Evolutionary conservation across 2,113 vertebrate species (phyloP).

Genomic region (Charina bottae): DNA sequence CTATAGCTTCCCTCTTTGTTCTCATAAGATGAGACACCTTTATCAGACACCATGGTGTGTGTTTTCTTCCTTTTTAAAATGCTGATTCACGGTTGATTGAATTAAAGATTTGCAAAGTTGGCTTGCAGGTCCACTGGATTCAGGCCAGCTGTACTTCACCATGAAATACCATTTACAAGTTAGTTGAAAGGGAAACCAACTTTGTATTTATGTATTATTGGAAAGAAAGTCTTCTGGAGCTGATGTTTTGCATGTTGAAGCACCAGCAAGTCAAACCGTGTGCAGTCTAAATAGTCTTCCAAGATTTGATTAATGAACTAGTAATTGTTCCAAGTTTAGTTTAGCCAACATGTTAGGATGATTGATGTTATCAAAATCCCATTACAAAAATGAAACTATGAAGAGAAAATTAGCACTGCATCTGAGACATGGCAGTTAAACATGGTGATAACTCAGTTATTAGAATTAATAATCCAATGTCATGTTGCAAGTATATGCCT

Average conservation of each 20-base stretch:
- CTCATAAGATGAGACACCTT: neutral
- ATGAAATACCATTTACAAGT: neutral
- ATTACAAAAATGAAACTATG: slow-evolving; percentile 55
- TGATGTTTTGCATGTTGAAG: neutral
- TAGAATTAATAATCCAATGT: slow-evolving; percentile 58
- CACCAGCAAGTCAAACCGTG: neutral
- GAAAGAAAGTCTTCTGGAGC: fast-evolving
- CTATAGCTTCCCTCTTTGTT: neutral
- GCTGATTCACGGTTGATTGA: slow-evolving; percentile 2
- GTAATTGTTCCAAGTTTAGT: slow-evolving; percentile 53
- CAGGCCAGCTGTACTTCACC: neutral
- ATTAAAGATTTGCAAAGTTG: neutral
- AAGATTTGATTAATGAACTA: slow-evolving; percentile 63
- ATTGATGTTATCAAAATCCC: slow-evolving; percentile 64
- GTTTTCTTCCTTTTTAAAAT: neutral
- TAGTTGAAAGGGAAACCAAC: neutral
- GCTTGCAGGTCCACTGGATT: neutral
- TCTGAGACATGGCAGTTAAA: slow-evolving; percentile 48
- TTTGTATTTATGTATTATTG: neutral
- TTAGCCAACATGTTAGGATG: slow-evolving; percentile 55
- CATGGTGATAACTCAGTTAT: slow-evolving; percentile 51
- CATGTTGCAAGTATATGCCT: neutral
- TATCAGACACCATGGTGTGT: neutral
- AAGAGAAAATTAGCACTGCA: slow-evolving; percentile 63
- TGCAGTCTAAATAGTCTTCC: slow-evolving; percentile 30